A percentile compares a stretch with the other conserved stretches of the same genome.
Conservation (phyloP, 2,797 vertebrate species). For the Trachops cirrhosus region DNA sequence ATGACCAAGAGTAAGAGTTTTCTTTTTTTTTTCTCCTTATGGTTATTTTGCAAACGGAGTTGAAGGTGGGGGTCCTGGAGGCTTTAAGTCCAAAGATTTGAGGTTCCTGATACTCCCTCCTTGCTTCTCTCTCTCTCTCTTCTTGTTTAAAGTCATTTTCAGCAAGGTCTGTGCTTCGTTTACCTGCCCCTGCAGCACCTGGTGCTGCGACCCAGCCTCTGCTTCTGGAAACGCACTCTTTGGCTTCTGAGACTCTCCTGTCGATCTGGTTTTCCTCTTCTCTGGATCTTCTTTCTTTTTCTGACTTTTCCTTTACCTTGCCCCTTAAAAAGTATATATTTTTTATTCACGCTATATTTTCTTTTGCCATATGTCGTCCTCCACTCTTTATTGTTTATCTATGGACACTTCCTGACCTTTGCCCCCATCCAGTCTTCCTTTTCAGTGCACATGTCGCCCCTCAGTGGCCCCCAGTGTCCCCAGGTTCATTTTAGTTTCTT, state of each 20-base stretch:
- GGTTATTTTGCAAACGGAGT: background rate
- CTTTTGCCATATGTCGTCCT: background rate
- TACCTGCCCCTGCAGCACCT: fast-evolving
- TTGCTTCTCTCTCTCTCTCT: background rate
- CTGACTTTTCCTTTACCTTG: background rate
- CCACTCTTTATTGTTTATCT: background rate
- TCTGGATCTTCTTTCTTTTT: background rate
- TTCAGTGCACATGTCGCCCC: fast-evolving
- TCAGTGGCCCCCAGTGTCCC: background rate
- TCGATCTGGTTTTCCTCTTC: background rate
- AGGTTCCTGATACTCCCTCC: background rate
- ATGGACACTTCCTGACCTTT: background rate
- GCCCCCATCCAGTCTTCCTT: background rate
- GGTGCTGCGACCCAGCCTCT: background rate
- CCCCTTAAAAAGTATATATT: background rate
- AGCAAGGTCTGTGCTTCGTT: too few species aligned
- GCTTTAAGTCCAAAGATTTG: background rate
- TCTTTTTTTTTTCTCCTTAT: background rate
- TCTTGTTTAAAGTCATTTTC: background rate
- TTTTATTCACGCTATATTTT: background rate
- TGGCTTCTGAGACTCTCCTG: background rate
- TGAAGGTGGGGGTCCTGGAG: background rate
- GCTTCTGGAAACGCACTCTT: background rate
- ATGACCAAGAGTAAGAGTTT: constrained; percentile 90
- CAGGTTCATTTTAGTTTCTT: background rate